These are phyloP conservation scores for Ochropacha duplaris DNA, from an alignment of 2,888 invertebrate genomes.

Conservation along the genomic window DNA sequence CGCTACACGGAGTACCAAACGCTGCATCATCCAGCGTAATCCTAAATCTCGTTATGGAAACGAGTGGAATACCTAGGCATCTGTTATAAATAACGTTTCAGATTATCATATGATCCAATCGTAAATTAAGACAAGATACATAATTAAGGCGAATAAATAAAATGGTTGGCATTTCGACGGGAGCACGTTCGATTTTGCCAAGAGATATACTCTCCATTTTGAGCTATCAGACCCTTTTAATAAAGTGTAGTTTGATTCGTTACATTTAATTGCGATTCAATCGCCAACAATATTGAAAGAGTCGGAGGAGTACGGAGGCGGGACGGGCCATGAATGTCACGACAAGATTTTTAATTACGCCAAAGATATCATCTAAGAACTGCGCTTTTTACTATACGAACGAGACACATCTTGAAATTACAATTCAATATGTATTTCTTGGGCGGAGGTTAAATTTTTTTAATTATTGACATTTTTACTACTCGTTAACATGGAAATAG, in stretches of 20 bases:
- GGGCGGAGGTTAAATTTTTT: slow-evolving; percentile 45
- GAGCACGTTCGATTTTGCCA: slow-evolving; percentile 79
- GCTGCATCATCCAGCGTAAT: slow-evolving; percentile 68
- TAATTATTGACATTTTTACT: slow-evolving; percentile 61
- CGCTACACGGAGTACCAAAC: slow-evolving; percentile 55
- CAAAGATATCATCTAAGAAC: slow-evolving; percentile 79
- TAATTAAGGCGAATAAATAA: slow-evolving; percentile 83
- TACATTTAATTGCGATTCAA: slow-evolving; percentile 81
- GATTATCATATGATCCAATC: slow-evolving; percentile 84
- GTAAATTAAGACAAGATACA: slow-evolving; percentile 84
- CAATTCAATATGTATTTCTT: slow-evolving; percentile 76
- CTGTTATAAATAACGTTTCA: slow-evolving; percentile 79
- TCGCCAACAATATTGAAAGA: slow-evolving; percentile 80
- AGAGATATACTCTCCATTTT: slow-evolving; percentile 70
- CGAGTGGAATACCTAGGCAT: slow-evolving; percentile 78
- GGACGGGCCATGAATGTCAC: slow-evolving; percentile 80
- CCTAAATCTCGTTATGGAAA: slow-evolving; percentile 82
- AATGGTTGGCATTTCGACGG: slow-evolving; percentile 83
- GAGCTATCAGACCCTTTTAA: slow-evolving; percentile 77
- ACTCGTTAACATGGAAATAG: slow-evolving; percentile 52
- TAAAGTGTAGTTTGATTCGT: slow-evolving; percentile 81
- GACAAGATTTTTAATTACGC: slow-evolving; percentile 83
- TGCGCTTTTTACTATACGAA: slow-evolving; percentile 67
- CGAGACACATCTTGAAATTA: slow-evolving; percentile 73
- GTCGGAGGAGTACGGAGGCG: slow-evolving; percentile 75